Base-by-base conservation (phyloP, 2,797 vertebrate genomes). In the Muscicapa striata region DNA sequence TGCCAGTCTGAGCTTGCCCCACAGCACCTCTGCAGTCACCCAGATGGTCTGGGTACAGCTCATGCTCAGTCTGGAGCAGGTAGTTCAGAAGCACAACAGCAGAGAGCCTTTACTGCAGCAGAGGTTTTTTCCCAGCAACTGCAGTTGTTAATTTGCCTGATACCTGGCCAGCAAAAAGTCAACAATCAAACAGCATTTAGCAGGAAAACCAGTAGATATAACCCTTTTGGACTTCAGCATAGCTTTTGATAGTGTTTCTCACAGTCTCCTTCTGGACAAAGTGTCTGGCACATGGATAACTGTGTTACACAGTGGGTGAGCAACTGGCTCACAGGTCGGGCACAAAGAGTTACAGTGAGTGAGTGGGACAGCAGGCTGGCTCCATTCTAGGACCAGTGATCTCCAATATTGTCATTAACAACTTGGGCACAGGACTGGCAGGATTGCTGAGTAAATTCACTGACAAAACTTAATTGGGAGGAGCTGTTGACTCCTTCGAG, bases 271-370 rank as follows among this genome's bases (percentile, higher is more conserved):
- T 48, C 41, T 15, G 48, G 34, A 46, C 34, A 34, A 30, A 69
- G 34, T 4, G 10, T 54, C 64, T 3, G 1, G 24, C 26, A 69
- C 30, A 22, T 45, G 54, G 62, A 16, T 6, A 45, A 20, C 29
- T 21, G 40, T 30, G 34, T 62, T 18, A 34, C 41, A 34, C 14
- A 26, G 30, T 15, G 20, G 16, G 16, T 30, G 55, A 61, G 24
- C 13, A 24, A 4, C 24, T 24, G 63, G 29, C 23, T 68, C 55
- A 16, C n/a, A 13, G 54, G 22, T 45, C 0, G 0, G 46, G 46
- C 29, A 68, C 29, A 30, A 54, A 40, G 20, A 41, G 20, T 54
- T 21, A 3, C 0, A 14, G 55, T 34, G 40, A 34, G 5, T 12
- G 17, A 7, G 15, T 20, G n/a, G 15, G 20, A 34, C 48, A 21